Conservation (phyloP, 2,113 vertebrate species). For the Illadopsis cleaveri region DNA sequence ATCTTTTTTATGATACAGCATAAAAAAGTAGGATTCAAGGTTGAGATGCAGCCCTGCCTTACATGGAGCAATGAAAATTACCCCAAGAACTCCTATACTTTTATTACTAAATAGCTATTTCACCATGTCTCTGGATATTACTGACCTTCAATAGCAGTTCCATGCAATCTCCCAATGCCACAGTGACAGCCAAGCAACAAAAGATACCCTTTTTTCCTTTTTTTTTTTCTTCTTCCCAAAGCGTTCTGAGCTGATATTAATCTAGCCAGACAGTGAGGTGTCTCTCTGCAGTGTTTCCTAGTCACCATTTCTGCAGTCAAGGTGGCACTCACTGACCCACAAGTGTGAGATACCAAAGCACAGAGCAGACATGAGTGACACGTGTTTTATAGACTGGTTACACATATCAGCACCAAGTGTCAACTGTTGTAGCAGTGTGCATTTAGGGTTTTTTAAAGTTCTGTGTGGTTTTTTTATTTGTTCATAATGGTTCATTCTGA, state of each 20-base stretch:
- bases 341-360: not conserved
- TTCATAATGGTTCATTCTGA: no score
- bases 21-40: not conserved
- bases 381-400: not conserved
- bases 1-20: not conserved
- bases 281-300: not conserved
- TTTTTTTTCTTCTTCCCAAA: not conserved
- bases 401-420: not conserved
- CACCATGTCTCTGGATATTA: not conserved
- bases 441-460: no score
- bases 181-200: not conserved
- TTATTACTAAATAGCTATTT: not conserved
- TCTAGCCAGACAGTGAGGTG: not conserved
- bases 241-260: not conserved
- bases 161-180: not conserved
- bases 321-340: not conserved
- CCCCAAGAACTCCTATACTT: not conserved
- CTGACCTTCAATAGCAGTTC: not conserved
- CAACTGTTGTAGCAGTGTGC: no score
- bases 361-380: rapidly evolving
- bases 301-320: not conserved
- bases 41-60: not conserved
- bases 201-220: not conserved
- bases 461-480: no score
- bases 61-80: not conserved